Evolutionary conservation across 2,888 invertebrate genomes (phyloP).

Genomic region (Cephus spinipes): DNA sequence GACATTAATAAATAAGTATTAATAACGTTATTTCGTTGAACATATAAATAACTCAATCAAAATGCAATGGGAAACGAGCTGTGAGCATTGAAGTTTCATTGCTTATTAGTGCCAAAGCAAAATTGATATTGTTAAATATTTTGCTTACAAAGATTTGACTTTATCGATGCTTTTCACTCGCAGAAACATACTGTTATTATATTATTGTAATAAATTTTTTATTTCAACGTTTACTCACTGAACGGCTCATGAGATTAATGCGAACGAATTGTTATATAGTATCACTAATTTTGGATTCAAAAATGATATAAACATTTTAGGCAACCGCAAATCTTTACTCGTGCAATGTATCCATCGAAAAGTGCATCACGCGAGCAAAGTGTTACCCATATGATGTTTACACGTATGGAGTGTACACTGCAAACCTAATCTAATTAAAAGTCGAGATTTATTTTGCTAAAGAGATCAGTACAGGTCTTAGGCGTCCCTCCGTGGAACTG

Average conservation of each 20-base stretch:
- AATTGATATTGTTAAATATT: background rate
- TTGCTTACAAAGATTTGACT: background rate
- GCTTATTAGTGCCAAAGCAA: background rate
- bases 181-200: background rate
- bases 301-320: background rate
- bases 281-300: background rate
- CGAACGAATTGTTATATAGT: background rate
- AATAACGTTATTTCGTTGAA: background rate
- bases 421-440: background rate
- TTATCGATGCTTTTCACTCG: background rate
- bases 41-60: background rate
- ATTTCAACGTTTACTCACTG: background rate
- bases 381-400: background rate
- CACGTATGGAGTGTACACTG: background rate
- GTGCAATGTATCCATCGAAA: background rate
- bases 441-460: background rate
- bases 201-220: background rate
- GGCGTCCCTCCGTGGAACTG: conserved; percentile 46
- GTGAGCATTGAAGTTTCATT: background rate
- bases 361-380: background rate
- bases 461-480: conserved; percentile 42
- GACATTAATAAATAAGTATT: conserved; percentile 8
- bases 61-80: background rate
- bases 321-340: background rate
- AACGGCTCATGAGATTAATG: background rate